phyloP scores from a whole-genome alignment of 2,797 vertebrate species.

The Sebastes melanostomus region DNA sequence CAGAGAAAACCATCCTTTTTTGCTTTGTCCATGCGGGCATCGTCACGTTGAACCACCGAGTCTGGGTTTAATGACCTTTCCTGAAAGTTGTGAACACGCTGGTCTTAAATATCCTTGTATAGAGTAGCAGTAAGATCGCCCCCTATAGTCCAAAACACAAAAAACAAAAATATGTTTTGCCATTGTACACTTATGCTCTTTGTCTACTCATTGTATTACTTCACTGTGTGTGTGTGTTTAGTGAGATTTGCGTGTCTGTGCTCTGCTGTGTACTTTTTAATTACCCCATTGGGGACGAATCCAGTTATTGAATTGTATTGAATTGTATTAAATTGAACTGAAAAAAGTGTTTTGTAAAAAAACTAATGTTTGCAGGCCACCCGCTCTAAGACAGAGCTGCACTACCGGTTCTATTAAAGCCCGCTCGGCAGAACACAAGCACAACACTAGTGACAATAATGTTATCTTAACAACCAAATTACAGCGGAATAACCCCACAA shows the following conservation, averaged over 20 bases:
- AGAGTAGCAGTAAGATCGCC: not conserved
- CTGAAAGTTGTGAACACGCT: not conserved
- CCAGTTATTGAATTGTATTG: slow-evolving; percentile 9
- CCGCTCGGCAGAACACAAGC: slow-evolving; percentile 23
- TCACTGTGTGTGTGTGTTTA: not conserved
- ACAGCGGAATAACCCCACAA: slow-evolving; percentile 14
- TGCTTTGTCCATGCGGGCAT: not conserved
- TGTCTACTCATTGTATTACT: not conserved
- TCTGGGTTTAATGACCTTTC: not conserved
- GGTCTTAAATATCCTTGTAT: not conserved
- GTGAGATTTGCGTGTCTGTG: not conserved
- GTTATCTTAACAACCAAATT: slow-evolving; percentile 44
- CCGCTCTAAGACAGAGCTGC: slow-evolving; percentile 15
- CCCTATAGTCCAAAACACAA: not conserved
- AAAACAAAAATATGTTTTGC: not conserved
- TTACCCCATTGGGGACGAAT: slow-evolving; percentile 12
- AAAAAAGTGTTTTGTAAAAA: slow-evolving; percentile 10
- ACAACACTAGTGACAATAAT: slow-evolving; percentile 25
- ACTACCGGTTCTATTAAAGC: not conserved
- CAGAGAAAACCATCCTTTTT: not conserved
- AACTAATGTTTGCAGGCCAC: slow-evolving; percentile 4
- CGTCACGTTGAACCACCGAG: not conserved
- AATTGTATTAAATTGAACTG: slow-evolving; percentile 7
- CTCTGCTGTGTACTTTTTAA: slow-evolving; percentile 5
- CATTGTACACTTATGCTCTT: not conserved